Evolutionary conservation across 2,113 vertebrate species (phyloP).

Genomic region (Ivindomyrus marchei): DNA sequence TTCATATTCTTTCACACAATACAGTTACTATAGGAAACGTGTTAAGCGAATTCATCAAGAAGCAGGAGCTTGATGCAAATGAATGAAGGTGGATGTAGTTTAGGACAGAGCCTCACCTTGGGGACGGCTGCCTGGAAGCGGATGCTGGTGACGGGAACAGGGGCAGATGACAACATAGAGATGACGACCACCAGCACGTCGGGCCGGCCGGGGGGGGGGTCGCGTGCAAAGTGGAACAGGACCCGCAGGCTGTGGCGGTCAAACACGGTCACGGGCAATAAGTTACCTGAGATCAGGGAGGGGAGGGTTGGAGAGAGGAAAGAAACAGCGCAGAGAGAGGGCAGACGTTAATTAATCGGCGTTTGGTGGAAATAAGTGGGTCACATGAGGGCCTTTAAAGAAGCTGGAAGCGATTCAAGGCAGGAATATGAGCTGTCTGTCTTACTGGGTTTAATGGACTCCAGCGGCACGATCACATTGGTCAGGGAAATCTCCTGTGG

Average conservation of each 20-base stretch:
- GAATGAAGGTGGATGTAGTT: not conserved
- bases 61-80: not conserved
- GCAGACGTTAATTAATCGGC: not conserved
- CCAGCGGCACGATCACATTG: conserved; percentile 81
- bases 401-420: not conserved
- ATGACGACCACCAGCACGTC: conserved; percentile 93
- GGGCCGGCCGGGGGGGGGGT: conserved; percentile 72
- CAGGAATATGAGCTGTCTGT: not conserved
- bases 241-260: conserved; percentile 89
- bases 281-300: conserved; percentile 64
- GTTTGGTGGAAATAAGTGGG: not conserved
- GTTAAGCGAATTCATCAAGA: not conserved
- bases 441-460: conserved; percentile 96
- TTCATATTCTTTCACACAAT: not conserved
- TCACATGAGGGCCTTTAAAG: not conserved
- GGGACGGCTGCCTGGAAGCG: conserved; percentile 93
- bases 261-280: conserved; percentile 87
- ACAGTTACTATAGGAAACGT: not conserved
- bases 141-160: conserved; percentile 80
- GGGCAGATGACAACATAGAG: conserved; percentile 91
- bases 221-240: conserved; percentile 87
- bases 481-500: conserved; percentile 69
- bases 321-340: not conserved
- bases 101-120: conserved; percentile 64
- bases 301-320: not conserved